These are phyloP conservation scores for Bathynomus jamesi DNA, from an alignment of 1,140 invertebrate species.

Conservation along the genomic window DNA sequence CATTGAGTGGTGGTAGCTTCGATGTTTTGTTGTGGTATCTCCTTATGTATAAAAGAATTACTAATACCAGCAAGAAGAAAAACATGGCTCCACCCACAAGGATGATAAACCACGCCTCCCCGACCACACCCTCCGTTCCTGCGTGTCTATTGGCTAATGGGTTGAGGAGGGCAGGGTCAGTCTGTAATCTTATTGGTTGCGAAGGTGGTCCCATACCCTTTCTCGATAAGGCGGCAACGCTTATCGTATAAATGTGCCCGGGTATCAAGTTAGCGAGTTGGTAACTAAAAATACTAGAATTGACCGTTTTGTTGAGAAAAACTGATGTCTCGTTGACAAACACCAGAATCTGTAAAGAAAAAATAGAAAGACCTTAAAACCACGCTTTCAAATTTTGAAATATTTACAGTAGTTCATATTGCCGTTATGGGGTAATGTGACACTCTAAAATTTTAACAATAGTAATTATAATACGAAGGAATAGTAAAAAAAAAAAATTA, in stretches of 20 bases:
- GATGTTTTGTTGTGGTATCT: constrained; percentile 25
- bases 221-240: constrained; percentile 21
- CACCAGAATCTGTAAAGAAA: constrained; percentile 17
- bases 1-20: constrained; percentile 29
- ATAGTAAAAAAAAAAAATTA: not conserved
- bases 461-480: not conserved
- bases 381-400: too few species aligned
- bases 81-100: constrained; percentile 36
- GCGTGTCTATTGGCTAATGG: constrained; percentile 31
- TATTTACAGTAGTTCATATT: too few species aligned
- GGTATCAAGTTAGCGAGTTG: constrained; percentile 26
- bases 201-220: constrained; percentile 29
- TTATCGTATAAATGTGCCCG: constrained; percentile 31
- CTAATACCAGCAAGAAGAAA: constrained; percentile 26
- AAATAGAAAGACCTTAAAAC: too few species aligned
- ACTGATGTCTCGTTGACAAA: constrained; percentile 26
- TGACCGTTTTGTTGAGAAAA: constrained; percentile 28
- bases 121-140: constrained; percentile 29
- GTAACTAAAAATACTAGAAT: constrained; percentile 23
- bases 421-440: too few species aligned
- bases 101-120: constrained; percentile 36
- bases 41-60: constrained; percentile 35
- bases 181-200: constrained; percentile 30
- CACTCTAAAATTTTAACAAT: not conserved
- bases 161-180: constrained; percentile 32